Percentiles rank a stretch among this genome's conserved stretches.
Evolutionary conservation across 2,888 invertebrate genomes (phyloP).

Genomic region (Andrena haemorrhoa): DNA sequence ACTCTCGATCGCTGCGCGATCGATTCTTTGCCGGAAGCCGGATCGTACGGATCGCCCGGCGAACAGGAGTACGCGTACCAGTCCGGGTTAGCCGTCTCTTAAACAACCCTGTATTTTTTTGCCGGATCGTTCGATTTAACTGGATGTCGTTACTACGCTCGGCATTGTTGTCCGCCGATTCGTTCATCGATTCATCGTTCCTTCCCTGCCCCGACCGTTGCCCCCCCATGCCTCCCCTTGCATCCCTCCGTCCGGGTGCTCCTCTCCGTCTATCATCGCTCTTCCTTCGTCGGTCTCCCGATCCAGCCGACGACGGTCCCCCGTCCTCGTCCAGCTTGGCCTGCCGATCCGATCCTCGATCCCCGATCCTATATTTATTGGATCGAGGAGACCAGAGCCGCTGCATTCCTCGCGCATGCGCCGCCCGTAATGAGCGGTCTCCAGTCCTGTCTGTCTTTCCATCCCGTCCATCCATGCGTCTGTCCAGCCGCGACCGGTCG

Average conservation of each 20-base stretch:
- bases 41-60: conserved; percentile 24
- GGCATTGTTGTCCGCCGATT: conserved; percentile 81
- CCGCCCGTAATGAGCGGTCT: conserved; percentile 84
- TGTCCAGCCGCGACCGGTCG: conserved; percentile 69
- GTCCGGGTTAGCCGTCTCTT: conserved; percentile 56
- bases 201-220: conserved; percentile 62
- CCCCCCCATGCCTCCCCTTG: conserved; percentile 20
- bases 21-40: conserved; percentile 56
- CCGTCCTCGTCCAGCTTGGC: conserved; percentile 58
- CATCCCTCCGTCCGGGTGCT: background rate
- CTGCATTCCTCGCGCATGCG: conserved; percentile 83
- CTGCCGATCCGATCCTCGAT: conserved; percentile 71
- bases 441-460: conserved; percentile 82
- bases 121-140: conserved; percentile 77
- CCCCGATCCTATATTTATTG: conserved; percentile 82
- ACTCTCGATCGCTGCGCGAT: conserved; percentile 12
- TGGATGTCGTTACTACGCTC: conserved; percentile 82
- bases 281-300: conserved; percentile 54
- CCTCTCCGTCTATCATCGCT: conserved; percentile 49
- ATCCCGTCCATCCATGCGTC: conserved; percentile 76
- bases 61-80: conserved; percentile 34
- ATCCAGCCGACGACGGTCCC: conserved; percentile 15
- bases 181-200: conserved; percentile 76
- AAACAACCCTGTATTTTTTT: conserved; percentile 68
- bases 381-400: conserved; percentile 78